Conservation (phyloP, 2,797 vertebrate genomes). For the Girardinus metallicus region DNA sequence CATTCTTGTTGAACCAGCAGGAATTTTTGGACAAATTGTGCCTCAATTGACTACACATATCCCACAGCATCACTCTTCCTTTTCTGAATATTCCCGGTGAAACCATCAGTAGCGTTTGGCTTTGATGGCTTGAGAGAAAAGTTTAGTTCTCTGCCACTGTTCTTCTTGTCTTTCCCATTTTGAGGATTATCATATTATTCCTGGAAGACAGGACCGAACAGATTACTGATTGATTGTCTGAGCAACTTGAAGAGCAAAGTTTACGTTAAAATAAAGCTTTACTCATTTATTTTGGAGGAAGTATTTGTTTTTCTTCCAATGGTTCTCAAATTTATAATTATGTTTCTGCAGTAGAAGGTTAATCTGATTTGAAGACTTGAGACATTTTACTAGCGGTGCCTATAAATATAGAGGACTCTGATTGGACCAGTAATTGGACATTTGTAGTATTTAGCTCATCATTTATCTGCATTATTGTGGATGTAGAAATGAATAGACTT, state of each 20-base stretch:
- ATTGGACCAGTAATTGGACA: background rate
- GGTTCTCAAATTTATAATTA: background rate
- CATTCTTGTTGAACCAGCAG: slow-evolving; percentile 5
- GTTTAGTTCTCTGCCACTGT: background rate
- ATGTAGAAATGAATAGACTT: background rate
- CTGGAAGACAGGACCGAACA: background rate
- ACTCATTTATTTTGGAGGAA: background rate
- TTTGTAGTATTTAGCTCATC: background rate
- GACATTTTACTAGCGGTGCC: background rate
- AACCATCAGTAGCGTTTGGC: background rate
- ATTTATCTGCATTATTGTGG: background rate
- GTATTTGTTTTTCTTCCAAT: background rate
- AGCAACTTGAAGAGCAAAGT: background rate
- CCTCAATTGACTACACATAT: background rate
- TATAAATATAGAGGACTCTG: background rate
- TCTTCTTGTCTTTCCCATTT: background rate
- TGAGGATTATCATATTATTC: background rate
- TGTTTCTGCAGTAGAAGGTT: background rate
- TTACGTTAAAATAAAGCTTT: background rate
- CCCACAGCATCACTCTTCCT: background rate
- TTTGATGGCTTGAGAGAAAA: background rate
- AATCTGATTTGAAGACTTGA: background rate
- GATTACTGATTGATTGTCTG: background rate
- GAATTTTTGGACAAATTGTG: background rate
- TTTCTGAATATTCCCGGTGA: background rate